Evolutionary conservation across 2,888 invertebrate genomes (phyloP).

Genomic region (Suillia variegata): DNA sequence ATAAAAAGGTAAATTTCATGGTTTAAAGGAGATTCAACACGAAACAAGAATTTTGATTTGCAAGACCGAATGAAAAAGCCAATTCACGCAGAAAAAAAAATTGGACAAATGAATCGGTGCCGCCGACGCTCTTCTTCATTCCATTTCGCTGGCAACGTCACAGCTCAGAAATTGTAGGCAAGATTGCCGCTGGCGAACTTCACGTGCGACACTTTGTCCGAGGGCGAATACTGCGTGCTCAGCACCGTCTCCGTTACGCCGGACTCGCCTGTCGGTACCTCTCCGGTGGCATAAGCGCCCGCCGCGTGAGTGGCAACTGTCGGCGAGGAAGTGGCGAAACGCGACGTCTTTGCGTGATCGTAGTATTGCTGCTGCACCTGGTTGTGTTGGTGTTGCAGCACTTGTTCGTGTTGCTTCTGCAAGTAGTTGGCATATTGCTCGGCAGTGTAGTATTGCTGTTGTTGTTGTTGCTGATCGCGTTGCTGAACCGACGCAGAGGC

Average conservation of each 20-base stretch:
- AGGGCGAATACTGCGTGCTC: conserved; percentile 61
- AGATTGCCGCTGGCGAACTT: conserved; percentile 61
- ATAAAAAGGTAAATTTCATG: too few relatives aligned
- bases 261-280: conserved; percentile 34
- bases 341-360: conserved; percentile 35
- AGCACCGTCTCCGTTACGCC: conserved; percentile 35
- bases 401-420: conserved; percentile 48
- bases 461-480: background rate
- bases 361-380: conserved; percentile 39
- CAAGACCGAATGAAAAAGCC: too few relatives aligned
- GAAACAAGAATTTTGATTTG: too few relatives aligned
- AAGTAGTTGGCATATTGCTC: conserved; percentile 51
- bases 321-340: conserved; percentile 36
- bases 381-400: conserved; percentile 41
- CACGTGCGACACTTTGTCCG: conserved; percentile 63
- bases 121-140: too few relatives aligned
- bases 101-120: too few relatives aligned
- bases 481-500: too few relatives aligned
- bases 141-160: too few relatives aligned
- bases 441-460: conserved; percentile 53
- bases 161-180: conserved; percentile 49
- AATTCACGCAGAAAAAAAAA: too few relatives aligned
- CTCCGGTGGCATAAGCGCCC: conserved; percentile 14
- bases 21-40: too few relatives aligned
- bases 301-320: conserved; percentile 3